Conservation (phyloP, 1,140 invertebrate species). For the Bombyx mori region DNA sequence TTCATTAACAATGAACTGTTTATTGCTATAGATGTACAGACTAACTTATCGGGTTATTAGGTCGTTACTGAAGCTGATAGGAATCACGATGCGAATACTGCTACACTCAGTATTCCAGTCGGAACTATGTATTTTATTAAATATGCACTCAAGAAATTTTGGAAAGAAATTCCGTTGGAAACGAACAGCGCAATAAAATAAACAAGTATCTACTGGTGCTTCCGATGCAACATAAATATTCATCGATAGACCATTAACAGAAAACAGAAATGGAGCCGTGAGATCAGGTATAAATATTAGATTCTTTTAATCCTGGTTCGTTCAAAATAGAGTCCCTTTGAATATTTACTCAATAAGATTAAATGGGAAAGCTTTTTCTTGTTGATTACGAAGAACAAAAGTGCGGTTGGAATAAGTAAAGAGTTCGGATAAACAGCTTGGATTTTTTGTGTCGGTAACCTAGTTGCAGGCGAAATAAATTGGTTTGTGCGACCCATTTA, state of each 20-base stretch:
- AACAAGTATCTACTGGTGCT: not conserved
- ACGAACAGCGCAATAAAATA: not conserved
- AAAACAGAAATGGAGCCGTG: not conserved
- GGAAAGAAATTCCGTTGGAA: no score
- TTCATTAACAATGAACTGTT: no score
- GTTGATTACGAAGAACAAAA: constrained; percentile 29
- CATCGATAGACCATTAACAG: not conserved
- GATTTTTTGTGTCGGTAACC: constrained; percentile 15
- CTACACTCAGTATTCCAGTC: no score
- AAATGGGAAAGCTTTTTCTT: constrained; percentile 27
- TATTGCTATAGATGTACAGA: no score
- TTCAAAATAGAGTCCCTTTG: constrained; percentile 10
- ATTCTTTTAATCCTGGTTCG: not conserved
- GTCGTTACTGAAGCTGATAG: no score
- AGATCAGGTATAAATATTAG: not conserved
- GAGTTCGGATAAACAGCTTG: constrained; percentile 20
- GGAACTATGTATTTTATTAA: no score
- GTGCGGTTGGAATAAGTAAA: constrained; percentile 28
- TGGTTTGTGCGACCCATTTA: constrained; percentile 4
- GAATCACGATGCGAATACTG: no score
- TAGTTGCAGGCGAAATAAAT: constrained; percentile 8
- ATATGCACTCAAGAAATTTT: no score
- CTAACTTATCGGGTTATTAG: no score
- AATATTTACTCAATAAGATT: constrained; percentile 25
- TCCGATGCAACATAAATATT: not conserved